Evolutionary conservation across 2,888 invertebrate species (phyloP), one percentile per base, ranked within the genome.

Genomic region (Diaperis boleti): DNA sequence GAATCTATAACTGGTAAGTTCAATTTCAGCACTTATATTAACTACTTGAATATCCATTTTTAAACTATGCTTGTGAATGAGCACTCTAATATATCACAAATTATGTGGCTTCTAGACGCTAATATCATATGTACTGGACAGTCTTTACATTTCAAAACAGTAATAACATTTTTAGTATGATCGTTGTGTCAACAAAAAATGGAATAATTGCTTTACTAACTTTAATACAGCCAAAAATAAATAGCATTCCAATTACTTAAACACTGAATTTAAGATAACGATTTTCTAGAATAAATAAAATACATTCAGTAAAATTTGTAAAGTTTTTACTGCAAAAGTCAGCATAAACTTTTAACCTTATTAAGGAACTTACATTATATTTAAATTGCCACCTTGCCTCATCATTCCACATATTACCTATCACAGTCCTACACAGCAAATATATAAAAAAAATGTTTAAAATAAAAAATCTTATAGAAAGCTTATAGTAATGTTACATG

Each of bases 1-100:
- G 69, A 70, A 72, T 72, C 72, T 29, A 63, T 59, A 60, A 64
- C 41, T 64, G 59, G 60, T 62, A 56, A 56, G 15, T 61, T 57
- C 41, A 31, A 44, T 37, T 45, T 45, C 18, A 62, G 39, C 29
- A 35, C 33, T 62, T 42, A 56, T 17, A 26, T 44, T 52, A 45
- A 37, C 39, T 41, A 20, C 22, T 41, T 52, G 60, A 60, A 50
- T 62, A 29, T 47, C 62, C 52, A 63, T 63, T 60, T 64, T 60
- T 49, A 50, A 73, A 71, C 72, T 76, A 74, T 72, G 74, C 69
- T 69, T 75, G 76, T 77, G 31, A 75, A 78, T 78, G 78, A 79
- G 79, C 78, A 79, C 79, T 78, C 75, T 75, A 73, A 77, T 73
- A 76, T 79, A 79, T 80, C 79, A 80, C 79, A 80, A 78, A 74